Evolutionary conservation across 37 sponge, comb jelly and placozoan genomes (phyloP).

Genomic region (Dysidea cf. avara): DNA sequence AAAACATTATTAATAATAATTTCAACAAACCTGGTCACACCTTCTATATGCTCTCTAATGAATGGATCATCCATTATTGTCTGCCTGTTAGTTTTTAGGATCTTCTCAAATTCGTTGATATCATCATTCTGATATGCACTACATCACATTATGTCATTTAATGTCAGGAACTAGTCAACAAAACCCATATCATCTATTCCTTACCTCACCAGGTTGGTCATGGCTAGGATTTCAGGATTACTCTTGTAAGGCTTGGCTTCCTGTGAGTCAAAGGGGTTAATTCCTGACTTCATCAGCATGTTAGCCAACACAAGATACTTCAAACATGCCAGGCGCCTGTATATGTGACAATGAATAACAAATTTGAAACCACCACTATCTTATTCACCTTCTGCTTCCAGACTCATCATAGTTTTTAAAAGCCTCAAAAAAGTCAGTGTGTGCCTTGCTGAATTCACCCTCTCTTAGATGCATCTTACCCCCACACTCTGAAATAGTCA

Average conservation of each 20-base stretch:
- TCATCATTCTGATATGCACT: slow-evolving; percentile 94
- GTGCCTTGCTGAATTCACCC: slow-evolving; percentile 89
- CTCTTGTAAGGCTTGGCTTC: slow-evolving; percentile 95
- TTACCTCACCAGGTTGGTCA: slow-evolving; percentile 92
- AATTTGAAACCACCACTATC: neutral
- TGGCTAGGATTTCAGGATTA: slow-evolving; percentile 92
- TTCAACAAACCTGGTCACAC: neutral
- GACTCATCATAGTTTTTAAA: slow-evolving; percentile 99
- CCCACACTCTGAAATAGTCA: slow-evolving; percentile 93
- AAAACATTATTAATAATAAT: neutral
- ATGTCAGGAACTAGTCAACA: no score
- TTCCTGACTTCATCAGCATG: slow-evolving; percentile 96
- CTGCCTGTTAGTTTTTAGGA: slow-evolving; percentile 73
- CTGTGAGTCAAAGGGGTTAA: slow-evolving; percentile 97
- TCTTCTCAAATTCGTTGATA: slow-evolving; percentile 91
- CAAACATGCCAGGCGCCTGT: slow-evolving; percentile 86
- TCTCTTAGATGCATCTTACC: slow-evolving; percentile 98
- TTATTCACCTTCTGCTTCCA: slow-evolving; percentile 81
- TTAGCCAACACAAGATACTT: slow-evolving; percentile 97
- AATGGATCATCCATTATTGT: slow-evolving; percentile 94
- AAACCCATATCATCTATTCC: no score
- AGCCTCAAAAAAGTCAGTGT: slow-evolving; percentile 98
- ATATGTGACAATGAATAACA: neutral
- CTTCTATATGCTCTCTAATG: slow-evolving; percentile 94
- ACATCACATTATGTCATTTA: no score